Conservation (phyloP, 2,888 invertebrate genomes). For the Oxycera nigricornis region DNA sequence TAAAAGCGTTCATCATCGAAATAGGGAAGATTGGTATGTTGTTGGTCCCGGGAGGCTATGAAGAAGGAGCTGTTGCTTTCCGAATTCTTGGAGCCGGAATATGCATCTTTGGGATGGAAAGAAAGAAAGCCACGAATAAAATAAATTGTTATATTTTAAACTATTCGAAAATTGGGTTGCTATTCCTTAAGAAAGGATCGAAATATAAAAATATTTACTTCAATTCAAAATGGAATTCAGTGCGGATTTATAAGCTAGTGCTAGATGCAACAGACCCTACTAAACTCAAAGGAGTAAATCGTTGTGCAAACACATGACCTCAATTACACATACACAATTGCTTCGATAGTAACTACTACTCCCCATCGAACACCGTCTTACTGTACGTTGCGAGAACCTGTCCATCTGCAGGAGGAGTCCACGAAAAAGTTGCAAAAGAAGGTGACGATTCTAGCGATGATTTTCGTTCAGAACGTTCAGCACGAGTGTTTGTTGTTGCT, state of each 20-base stretch:
- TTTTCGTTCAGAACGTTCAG: not conserved
- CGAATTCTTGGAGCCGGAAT: not conserved
- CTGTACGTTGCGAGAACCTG: not conserved
- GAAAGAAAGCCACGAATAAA: too few relatives aligned
- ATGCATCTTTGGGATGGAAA: not conserved
- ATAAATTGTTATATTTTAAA: not conserved
- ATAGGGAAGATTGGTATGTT: not conserved
- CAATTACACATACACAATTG: too few relatives aligned
- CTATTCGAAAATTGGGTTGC: too few relatives aligned
- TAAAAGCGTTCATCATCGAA: not conserved
- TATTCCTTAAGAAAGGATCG: too few relatives aligned
- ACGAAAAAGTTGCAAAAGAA: not conserved
- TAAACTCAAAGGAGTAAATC: too few relatives aligned
- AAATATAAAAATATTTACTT: too few relatives aligned
- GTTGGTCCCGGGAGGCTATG: not conserved
- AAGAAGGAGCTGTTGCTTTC: not conserved
- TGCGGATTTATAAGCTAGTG: too few relatives aligned
- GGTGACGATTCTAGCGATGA: slow-evolving; percentile 6
- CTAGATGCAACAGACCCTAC: too few relatives aligned
- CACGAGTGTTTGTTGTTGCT: not conserved
- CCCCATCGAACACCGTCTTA: not conserved
- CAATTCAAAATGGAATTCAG: too few relatives aligned
- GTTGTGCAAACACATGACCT: too few relatives aligned
- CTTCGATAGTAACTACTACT: too few relatives aligned
- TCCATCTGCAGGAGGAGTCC: not conserved